These are phyloP conservation scores for Pentalonia nigronervosa DNA, from an alignment of 1,140 invertebrate species.

Conservation along the genomic window DNA sequence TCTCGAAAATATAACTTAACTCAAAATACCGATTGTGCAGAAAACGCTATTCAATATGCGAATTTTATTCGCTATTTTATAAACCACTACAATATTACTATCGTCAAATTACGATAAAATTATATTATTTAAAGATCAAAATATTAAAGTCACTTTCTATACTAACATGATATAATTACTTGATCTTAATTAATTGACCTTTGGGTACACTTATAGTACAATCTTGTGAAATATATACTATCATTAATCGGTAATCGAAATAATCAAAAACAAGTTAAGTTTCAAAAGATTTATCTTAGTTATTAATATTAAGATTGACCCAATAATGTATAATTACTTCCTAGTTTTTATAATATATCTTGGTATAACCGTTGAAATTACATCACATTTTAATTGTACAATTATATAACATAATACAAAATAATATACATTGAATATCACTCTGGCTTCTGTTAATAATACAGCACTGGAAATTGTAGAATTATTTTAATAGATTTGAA, in stretches of 20 bases:
- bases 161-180: neutral
- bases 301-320: too few relatives aligned
- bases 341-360: neutral
- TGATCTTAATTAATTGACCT: neutral
- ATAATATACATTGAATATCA: too few relatives aligned
- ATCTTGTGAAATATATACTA: neutral
- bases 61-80: neutral
- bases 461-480: too few relatives aligned
- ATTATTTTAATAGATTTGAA: too few relatives aligned
- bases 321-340: neutral
- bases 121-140: neutral
- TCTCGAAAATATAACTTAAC: neutral
- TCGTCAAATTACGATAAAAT: neutral
- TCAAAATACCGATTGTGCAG: neutral
- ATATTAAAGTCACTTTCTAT: neutral
- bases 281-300: too few relatives aligned
- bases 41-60: neutral
- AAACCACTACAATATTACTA: neutral
- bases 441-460: too few relatives aligned
- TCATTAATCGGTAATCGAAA: too few relatives aligned
- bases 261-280: too few relatives aligned
- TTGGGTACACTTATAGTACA: too few relatives aligned
- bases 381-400: too few relatives aligned
- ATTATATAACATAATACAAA: too few relatives aligned
- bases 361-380: neutral